Evolutionary conservation across 2,888 invertebrate species (phyloP), one percentile per base, ranked within the genome.

Genomic region (Pachliopta kotzebuea): DNA sequence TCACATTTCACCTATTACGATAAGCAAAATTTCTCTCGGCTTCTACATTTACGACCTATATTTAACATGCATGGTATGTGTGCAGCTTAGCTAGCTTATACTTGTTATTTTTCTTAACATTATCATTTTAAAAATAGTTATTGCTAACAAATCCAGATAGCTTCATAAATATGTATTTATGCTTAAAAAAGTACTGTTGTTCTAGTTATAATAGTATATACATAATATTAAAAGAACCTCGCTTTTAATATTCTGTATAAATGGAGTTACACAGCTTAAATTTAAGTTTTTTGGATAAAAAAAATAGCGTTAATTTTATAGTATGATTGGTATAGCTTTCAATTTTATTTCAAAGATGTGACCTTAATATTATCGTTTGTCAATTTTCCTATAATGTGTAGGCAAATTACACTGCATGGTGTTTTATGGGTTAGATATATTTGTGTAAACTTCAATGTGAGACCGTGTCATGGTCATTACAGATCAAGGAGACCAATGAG

Each of bases 401-500:
- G 2, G 11, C 11, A 14, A 11, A 37, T 14, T 37, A 37, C 8
- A 8, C 11, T 37, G 14, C 45, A 45, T 45, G 45, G 45, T 45
- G 0, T 45, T n/a, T 45, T n/a, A 45, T 18, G 7, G 1, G 4
- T 2, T 37, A 14, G 37, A 37, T 9, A 37, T 37, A 37, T 8
- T 45, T 45, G 18, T 45, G 7, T n/a, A 45, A n/a, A 45, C 11
- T 18, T 18, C 18, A 7, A 45, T n/a, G 7, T 6, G 45, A 7
- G 45, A 45, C 18, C 11, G n/a, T 37, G 37, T 37, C 11, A 11
- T 9, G 17, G 7, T 67, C 64, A 6, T 67, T 64, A 8, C 67
- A 91, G 91, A 91, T 91, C 26, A 90, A 91, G 70, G 91, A 91
- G 78, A 76, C 84, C 0, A 88, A 86, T 63, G 90, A 91, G 65